A percentile compares a stretch with the other conserved stretches of the same genome.
phyloP scores from a whole-genome alignment of 2,888 invertebrate species.

The Agelastica alni region DNA sequence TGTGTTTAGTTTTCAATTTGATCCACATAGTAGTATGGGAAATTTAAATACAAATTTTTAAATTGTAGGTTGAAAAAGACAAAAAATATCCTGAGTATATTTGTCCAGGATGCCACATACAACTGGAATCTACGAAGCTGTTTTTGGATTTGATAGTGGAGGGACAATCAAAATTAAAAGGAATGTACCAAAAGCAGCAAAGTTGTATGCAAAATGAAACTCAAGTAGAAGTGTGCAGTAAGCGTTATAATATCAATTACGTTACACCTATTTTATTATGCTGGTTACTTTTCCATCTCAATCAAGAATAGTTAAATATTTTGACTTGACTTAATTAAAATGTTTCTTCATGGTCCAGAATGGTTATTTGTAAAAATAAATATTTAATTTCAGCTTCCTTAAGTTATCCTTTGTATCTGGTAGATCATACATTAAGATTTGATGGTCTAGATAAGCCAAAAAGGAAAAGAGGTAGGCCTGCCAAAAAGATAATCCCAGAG shows the following conservation, averaged over 20 bases:
- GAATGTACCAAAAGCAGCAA: constrained; percentile 53
- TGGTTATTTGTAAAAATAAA: too few species aligned
- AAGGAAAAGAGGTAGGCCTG: constrained; percentile 72
- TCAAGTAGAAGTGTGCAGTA: not conserved
- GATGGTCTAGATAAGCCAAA: constrained; percentile 69
- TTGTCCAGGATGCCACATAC: constrained; percentile 77
- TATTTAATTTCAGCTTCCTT: constrained; percentile 64
- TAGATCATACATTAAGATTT: constrained; percentile 67
- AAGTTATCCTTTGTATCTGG: constrained; percentile 66
- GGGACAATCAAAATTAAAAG: constrained; percentile 67
- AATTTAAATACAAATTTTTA: constrained; percentile 35
- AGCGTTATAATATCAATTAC: too few species aligned
- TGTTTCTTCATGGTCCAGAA: not conserved
- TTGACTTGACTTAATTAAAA: not conserved
- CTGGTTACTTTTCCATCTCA: not conserved
- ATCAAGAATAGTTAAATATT: not conserved
- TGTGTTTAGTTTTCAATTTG: constrained; percentile 46
- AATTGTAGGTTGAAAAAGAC: constrained; percentile 69
- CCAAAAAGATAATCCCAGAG: constrained; percentile 57
- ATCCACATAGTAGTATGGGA: constrained; percentile 46
- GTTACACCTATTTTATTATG: too few species aligned
- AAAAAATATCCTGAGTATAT: constrained; percentile 72
- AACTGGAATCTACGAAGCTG: constrained; percentile 73
- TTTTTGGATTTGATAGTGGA: constrained; percentile 73
- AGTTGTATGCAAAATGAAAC: constrained; percentile 12